Conservation (phyloP, 1,140 invertebrate species). For the Linepithema humile region DNA sequence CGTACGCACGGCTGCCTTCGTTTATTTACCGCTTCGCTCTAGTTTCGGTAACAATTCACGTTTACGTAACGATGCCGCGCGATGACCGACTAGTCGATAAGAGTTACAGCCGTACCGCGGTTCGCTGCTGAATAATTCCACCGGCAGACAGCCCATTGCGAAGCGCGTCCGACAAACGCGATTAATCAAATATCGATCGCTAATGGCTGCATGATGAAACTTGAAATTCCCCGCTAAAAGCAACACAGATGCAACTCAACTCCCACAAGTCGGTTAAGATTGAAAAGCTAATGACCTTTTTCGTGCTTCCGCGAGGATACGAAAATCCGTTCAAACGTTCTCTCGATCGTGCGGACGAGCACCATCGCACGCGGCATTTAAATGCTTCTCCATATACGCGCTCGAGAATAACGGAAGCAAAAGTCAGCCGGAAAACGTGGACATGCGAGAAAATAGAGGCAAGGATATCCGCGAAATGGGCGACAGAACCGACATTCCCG, state of each 20-base stretch:
- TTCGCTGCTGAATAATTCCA: constrained; percentile 8
- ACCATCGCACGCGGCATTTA: neutral
- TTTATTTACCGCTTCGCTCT: neutral
- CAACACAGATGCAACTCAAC: too few species aligned
- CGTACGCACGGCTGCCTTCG: neutral
- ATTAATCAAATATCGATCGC: constrained; percentile 40
- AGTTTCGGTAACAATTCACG: neutral
- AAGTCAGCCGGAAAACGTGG: neutral
- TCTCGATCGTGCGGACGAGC: neutral
- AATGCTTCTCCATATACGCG: constrained; percentile 6
- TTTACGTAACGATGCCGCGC: neutral
- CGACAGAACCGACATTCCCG: constrained; percentile 21
- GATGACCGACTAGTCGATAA: neutral
- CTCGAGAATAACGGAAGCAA: neutral
- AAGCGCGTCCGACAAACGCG: neutral
- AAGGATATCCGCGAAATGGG: constrained; percentile 5
- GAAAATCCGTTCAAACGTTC: constrained; percentile 9
- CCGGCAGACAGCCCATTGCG: neutral
- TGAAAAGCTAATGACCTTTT: too few species aligned
- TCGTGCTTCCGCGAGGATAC: too few species aligned
- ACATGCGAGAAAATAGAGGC: neutral
- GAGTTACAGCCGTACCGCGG: neutral
- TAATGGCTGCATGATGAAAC: constrained; percentile 14
- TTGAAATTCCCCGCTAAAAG: constrained; percentile 6
- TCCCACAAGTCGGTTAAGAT: too few species aligned